Evolutionary conservation across 35 echinoderm and acorn worm species (phyloP).

Genomic region (Stichopus chloronotus): DNA sequence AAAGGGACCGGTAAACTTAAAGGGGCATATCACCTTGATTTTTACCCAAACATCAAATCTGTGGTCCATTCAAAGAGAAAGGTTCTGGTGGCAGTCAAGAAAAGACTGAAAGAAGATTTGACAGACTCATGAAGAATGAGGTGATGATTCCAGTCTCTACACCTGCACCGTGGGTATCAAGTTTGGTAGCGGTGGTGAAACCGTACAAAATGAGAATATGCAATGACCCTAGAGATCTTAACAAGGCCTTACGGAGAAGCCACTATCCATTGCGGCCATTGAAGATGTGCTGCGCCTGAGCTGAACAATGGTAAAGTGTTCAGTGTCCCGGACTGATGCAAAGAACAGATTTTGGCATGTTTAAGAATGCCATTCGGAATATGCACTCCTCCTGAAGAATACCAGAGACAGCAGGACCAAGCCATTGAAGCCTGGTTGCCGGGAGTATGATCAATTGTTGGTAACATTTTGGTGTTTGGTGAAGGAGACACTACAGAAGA

Average conservation of each 20-base stretch:
- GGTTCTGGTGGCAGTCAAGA: conserved; percentile 66
- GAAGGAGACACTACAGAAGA: conserved; percentile 63
- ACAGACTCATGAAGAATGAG: conserved; percentile 46
- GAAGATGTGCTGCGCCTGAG: conserved; percentile 66
- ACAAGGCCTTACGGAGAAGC: conserved; percentile 62
- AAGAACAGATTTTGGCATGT: conserved; percentile 66
- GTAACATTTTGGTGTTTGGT: conserved; percentile 70
- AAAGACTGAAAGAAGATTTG: conserved; percentile 67
- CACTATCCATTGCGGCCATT: conserved; percentile 70
- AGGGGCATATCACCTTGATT: conserved; percentile 51
- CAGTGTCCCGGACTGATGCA: background rate
- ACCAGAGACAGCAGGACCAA: conserved; percentile 39
- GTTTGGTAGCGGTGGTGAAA: conserved; percentile 48
- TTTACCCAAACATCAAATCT: conserved; percentile 47
- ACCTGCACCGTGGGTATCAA: conserved; percentile 65
- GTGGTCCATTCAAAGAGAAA: conserved; percentile 69
- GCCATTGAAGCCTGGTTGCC: background rate
- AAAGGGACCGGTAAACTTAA: conserved; percentile 65
- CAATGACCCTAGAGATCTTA: conserved; percentile 69
- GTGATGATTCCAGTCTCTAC: conserved; percentile 51
- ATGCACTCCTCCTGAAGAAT: conserved; percentile 44
- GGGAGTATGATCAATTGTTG: conserved; percentile 16
- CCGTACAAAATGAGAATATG: conserved; percentile 64
- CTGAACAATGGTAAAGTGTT: conserved; percentile 58
- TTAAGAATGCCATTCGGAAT: conserved; percentile 65